Conservation (phyloP, 2,797 vertebrate genomes). For the Sebastes minor region DNA sequence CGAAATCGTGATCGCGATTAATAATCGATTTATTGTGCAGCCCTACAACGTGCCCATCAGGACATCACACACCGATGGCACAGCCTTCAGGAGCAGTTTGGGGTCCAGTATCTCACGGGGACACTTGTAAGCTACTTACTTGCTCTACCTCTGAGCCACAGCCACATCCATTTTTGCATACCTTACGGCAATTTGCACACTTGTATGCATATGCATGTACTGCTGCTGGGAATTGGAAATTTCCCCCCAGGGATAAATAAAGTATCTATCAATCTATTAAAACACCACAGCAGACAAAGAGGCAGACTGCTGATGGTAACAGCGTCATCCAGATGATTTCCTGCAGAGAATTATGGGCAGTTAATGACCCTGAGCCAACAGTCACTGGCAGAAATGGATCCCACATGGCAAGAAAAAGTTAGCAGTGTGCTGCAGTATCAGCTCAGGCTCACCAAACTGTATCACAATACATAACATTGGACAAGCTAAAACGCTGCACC, state of each 20-base stretch:
- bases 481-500: neutral
- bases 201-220: neutral
- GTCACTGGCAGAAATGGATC: neutral
- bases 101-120: too few relatives aligned
- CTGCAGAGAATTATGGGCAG: slow-evolving; percentile 2
- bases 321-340: neutral
- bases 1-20: too few relatives aligned
- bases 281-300: neutral
- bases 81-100: too few relatives aligned
- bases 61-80: too few relatives aligned
- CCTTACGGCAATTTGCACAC: neutral
- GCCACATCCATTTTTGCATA: neutral
- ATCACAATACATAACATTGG: neutral
- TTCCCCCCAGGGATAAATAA: neutral
- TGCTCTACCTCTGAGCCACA: too few relatives aligned
- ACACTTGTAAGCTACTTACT: too few relatives aligned
- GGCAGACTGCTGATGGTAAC: slow-evolving; percentile 1
- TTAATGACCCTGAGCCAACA: neutral
- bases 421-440: slow-evolving; percentile 25
- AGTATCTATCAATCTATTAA: neutral
- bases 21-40: too few relatives aligned
- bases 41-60: too few relatives aligned
- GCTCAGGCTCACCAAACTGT: neutral
- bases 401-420: neutral
- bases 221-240: neutral